Percentiles rank a stretch among this genome's conserved stretches.
Conservation (phyloP, 2,888 invertebrate genomes). For the Miltochrista miniata region DNA sequence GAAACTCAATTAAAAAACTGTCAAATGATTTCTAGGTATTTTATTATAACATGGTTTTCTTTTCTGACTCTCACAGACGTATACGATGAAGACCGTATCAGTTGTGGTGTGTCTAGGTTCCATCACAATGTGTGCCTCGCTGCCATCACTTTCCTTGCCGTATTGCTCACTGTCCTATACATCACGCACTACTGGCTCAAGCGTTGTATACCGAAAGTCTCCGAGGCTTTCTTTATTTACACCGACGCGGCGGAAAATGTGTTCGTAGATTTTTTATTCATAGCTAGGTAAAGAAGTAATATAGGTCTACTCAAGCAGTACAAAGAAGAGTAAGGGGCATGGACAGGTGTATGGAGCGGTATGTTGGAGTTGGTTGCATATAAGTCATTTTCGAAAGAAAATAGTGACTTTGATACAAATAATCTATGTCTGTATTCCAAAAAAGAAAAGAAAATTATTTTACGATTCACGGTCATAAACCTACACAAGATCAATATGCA, state of each 20-base stretch:
- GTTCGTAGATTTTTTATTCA: slow-evolving; percentile 41
- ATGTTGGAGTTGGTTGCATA: neutral
- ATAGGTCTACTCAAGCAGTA: too few relatives aligned
- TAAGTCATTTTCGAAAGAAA: too few relatives aligned
- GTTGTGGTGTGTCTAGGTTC: slow-evolving; percentile 51
- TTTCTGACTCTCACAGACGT: slow-evolving; percentile 49
- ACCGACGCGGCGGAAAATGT: slow-evolving; percentile 67
- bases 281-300: too few relatives aligned
- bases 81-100: slow-evolving; percentile 70
- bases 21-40: too few relatives aligned
- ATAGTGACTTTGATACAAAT: too few relatives aligned
- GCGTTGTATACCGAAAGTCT: slow-evolving; percentile 70
- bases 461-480: too few relatives aligned
- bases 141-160: slow-evolving; percentile 60
- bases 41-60: too few relatives aligned
- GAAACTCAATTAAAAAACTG: too few relatives aligned
- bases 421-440: too few relatives aligned
- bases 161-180: slow-evolving; percentile 61
- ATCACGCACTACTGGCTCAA: slow-evolving; percentile 70
- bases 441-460: too few relatives aligned
- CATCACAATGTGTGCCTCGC: slow-evolving; percentile 65
- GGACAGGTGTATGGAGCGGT: neutral
- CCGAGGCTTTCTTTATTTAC: slow-evolving; percentile 74
- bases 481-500: too few relatives aligned
- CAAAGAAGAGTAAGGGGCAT: too few relatives aligned